A percentile compares a stretch with the other conserved stretches of the same genome.
Conservation (phyloP, 2,113 vertebrate genomes). For the Manacus vitellinus region DNA sequence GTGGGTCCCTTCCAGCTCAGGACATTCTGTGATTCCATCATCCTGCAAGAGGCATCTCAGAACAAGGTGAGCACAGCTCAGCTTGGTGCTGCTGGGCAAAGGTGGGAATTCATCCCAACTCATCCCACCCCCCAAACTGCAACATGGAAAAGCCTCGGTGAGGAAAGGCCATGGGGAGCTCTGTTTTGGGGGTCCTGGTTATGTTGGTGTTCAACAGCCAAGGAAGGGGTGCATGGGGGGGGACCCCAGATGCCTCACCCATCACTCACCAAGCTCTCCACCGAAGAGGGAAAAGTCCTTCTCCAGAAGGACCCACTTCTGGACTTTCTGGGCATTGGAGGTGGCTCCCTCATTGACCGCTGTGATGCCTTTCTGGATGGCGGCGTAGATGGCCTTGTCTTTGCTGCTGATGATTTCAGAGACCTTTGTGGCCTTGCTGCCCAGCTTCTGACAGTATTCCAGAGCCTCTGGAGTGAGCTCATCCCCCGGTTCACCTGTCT, state of each 20-base stretch:
- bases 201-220: fast-evolving
- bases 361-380: slow-evolving; percentile 86
- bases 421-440: slow-evolving; percentile 80
- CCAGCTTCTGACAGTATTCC: slow-evolving; percentile 78
- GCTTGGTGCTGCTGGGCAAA: fast-evolving
- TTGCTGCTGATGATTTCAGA: slow-evolving; percentile 76
- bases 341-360: slow-evolving; percentile 77
- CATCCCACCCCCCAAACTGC: not conserved
- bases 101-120: not conserved
- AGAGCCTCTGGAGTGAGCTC: slow-evolving; percentile 78
- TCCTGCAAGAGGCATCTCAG: not conserved
- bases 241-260: not conserved
- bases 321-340: slow-evolving; percentile 87
- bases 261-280: slow-evolving; percentile 89
- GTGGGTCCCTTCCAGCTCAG: not conserved
- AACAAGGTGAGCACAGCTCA: fast-evolving
- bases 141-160: fast-evolving
- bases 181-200: fast-evolving
- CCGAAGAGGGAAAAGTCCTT: slow-evolving; percentile 85
- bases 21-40: not conserved
- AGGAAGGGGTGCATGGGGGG: fast-evolving
- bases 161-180: fast-evolving
- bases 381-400: slow-evolving; percentile 73
- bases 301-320: slow-evolving; percentile 87
- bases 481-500: slow-evolving; percentile 78